Base-by-base conservation (phyloP, 2,113 vertebrate genomes). In the Epinephelus moara region DNA sequence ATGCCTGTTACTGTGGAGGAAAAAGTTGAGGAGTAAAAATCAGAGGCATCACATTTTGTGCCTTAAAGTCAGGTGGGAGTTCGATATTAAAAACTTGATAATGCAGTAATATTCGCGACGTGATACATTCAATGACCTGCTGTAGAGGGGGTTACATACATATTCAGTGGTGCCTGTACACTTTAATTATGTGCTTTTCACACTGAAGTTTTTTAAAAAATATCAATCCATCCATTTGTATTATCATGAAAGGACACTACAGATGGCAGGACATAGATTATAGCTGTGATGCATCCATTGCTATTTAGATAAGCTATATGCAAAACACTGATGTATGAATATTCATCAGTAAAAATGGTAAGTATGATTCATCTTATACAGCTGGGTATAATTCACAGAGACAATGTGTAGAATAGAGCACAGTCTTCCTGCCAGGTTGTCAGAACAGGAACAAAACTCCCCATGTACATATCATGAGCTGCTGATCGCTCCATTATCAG, bases 311-410 rank as follows among this genome's bases (percentile, higher is more conserved):
- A 71, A 86, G 75, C 80, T 89, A 87, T 82, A 92, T 92, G 86
- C 89, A 91, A 93, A 94, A 85, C 73, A 60, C 9, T 15, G 1
- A 33, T 19, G 19, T 9, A 90, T 93, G 91, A 93, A 94, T 94
- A 94, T 94, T 92, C 88, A 94, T 91, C 0, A 23, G 84, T 56
- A 13, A 50, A 90, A 91, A 90, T 74, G 78, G 78, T 81, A 89
- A 76, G 87, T 78, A 88, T 94, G 94, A 94, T 88, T 94, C 91
- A 94, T 93, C 74, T 52, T 84, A 89, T 92, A 88, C 90, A 91
- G 91, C 90, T 91, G 87, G 86, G 84, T 90, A 86, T 89, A 89
- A 91, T 92, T 89, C 86, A 80, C 76, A 75, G 63, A 90, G 47
- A 84, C 61, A 86, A 82, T 59, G 76, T 81, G 81, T 89, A 82